Percentiles rank a stretch among this genome's conserved stretches.
Conservation (phyloP, 1,140 invertebrate genomes). For the Microplitis mediator region DNA sequence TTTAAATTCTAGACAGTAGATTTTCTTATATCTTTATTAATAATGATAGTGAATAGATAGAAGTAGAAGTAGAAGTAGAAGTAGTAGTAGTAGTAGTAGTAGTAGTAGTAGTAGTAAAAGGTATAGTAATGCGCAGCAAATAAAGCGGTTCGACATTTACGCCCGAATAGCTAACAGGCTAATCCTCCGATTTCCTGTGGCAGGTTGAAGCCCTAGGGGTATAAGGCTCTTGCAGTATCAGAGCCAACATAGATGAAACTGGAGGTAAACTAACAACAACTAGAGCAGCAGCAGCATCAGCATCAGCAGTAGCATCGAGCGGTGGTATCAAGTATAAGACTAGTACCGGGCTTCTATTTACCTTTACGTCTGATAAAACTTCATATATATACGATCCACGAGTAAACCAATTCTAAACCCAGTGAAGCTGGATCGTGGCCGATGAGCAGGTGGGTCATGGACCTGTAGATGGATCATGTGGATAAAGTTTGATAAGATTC, state of each 20-base stretch:
- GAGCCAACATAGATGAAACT: not conserved
- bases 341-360: not conserved
- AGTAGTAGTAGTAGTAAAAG: too few species aligned
- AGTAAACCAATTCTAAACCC: too few species aligned
- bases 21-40: too few species aligned
- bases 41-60: too few species aligned
- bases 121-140: slow-evolving; percentile 39
- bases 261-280: slow-evolving; percentile 5
- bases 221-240: not conserved
- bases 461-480: too few species aligned
- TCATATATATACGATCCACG: too few species aligned
- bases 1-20: too few species aligned
- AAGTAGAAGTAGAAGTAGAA: too few species aligned
- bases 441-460: too few species aligned
- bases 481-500: too few species aligned
- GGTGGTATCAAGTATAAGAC: not conserved
- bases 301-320: not conserved
- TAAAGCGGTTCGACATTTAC: slow-evolving; percentile 50
- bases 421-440: too few species aligned
- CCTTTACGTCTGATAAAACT: not conserved
- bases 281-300: not conserved
- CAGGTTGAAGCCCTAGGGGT: not conserved
- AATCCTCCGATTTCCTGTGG: slow-evolving; percentile 35
- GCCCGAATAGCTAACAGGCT: slow-evolving; percentile 40
- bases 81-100: too few species aligned